These are phyloP conservation scores for Strongylocentrotus purpuratus DNA, from an alignment of 35 echinoderm and acorn worm species.

Conservation along the genomic window DNA sequence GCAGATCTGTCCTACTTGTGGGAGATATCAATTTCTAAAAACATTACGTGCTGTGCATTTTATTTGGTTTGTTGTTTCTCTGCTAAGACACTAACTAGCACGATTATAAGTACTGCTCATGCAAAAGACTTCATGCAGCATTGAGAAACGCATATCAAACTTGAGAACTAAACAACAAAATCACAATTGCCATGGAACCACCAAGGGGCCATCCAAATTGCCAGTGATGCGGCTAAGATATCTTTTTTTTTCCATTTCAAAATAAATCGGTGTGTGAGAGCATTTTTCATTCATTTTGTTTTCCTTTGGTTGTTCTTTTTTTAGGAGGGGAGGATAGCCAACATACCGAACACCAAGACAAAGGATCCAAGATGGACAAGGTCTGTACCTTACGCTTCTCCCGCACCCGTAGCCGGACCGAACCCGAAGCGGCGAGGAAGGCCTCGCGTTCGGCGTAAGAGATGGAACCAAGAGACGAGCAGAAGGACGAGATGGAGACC, in stretches of 20 bases:
- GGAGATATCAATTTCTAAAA: neutral
- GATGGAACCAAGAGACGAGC: conserved; percentile 58
- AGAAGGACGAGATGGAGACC: conserved; percentile 68
- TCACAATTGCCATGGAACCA: conserved; percentile 8
- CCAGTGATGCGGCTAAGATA: neutral
- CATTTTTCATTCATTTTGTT: neutral
- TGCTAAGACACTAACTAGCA: neutral
- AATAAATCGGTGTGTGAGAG: neutral
- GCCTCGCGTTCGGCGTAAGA: conserved; percentile 51
- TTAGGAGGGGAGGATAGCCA: neutral
- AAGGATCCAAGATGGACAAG: conserved; percentile 41
- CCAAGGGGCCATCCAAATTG: no score
- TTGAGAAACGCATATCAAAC: neutral
- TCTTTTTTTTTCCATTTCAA: neutral
- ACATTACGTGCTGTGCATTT: neutral
- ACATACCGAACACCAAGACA: conserved; percentile 56
- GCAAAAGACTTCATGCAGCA: neutral
- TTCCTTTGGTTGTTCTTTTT: neutral
- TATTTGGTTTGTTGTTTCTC: neutral
- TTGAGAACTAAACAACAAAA: neutral
- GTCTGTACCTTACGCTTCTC: conserved; percentile 48
- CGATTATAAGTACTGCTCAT: neutral
- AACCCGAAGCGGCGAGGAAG: conserved; percentile 16
- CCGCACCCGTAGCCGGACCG: conserved; percentile 28
- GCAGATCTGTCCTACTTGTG: no score